Conservation (phyloP, 2,888 invertebrate species). For the Spatulosminthurus flaviceps region DNA sequence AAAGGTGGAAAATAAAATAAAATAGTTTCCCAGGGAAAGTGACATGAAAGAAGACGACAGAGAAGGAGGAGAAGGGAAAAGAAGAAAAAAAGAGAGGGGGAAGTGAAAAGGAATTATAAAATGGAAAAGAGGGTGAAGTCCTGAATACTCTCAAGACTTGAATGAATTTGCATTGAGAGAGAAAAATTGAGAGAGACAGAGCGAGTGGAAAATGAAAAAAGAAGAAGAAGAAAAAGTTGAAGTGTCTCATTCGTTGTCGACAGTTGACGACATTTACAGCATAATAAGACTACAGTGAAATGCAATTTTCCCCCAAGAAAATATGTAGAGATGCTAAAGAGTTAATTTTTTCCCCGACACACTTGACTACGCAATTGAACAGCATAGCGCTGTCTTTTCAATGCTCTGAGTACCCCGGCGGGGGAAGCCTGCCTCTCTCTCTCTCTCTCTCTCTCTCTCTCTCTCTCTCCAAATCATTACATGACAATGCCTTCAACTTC, state of each 20-base stretch:
- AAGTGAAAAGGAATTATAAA: slow-evolving; percentile 6
- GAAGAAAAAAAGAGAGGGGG: not conserved
- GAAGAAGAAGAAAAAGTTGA: slow-evolving; percentile 11
- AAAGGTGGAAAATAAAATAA: slow-evolving; percentile 10
- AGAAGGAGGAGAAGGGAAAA: not conserved
- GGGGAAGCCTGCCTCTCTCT: not conserved
- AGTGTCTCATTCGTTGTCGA: slow-evolving; percentile 30
- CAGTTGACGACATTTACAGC: slow-evolving; percentile 42
- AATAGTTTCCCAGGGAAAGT: slow-evolving; percentile 16
- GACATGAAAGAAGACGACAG: slow-evolving; percentile 4
- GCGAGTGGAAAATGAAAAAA: not conserved
- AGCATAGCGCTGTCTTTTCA: not conserved
- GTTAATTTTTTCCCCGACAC: slow-evolving; percentile 28
- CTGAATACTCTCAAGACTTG: not conserved
- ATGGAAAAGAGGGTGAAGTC: slow-evolving; percentile 7
- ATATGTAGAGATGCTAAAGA: slow-evolving; percentile 27
- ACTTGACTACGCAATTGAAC: slow-evolving; percentile 35
- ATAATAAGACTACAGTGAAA: slow-evolving; percentile 40
- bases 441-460: slow-evolving; percentile 21
- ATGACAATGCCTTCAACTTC: not conserved
- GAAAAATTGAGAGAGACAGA: slow-evolving; percentile 19
- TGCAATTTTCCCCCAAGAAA: slow-evolving; percentile 30
- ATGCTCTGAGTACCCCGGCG: not conserved
- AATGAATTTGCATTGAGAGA: not conserved
- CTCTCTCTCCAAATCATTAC: slow-evolving; percentile 3